Evolutionary conservation across 2,888 invertebrate genomes (phyloP), one percentile per base, ranked within the genome.

Genomic region (Leptinotarsa juncta): DNA sequence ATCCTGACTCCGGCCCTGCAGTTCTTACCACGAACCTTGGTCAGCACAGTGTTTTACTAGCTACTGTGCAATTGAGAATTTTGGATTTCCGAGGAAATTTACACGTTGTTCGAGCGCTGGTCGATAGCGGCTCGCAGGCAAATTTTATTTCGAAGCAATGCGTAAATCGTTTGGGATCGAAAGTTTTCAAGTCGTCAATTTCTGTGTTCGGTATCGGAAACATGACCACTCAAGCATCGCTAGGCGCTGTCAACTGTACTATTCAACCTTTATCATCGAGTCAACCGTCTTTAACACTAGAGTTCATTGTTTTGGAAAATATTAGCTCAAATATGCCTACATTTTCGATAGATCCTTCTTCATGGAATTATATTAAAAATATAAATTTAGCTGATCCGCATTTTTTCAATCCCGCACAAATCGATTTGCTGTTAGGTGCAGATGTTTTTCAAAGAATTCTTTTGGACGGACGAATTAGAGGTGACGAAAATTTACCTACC

Each of bases 121-220:
- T 67, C 7, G 67, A 67, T 32, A 23, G 53, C 15, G 55, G 53
- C 4, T 53, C 67, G 4, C 67, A 67, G n/a, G 67, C 67, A 16
- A 67, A 67, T 67, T 67, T 67, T 53, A 53, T 53, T 4, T 53
- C 51, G 7, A 53, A 51, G 53, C 51, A 32, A 53, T 23, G 15
- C 7, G 7, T 23, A 4, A 51, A 67, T 26, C 67, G 53, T 32
- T 67, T 53, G 18, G 53, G 67, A 16, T 32, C 53, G 15, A 67
- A 67, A 53, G 32, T 18, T 67, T 67, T 67, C 50, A 67, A 67
- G 32, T 67, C 67, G 50, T 51, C 67, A 32, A 53, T 67, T 53
- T 23, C 51, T 20, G 67, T 53, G 20, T 53, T 53, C 32, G 32
- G 53, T 16, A 15, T 26, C 26, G 67, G 53, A 3, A 53, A 53